Evolutionary conservation across 2,888 invertebrate species (phyloP).

Genomic region (Plebejus melissa): DNA sequence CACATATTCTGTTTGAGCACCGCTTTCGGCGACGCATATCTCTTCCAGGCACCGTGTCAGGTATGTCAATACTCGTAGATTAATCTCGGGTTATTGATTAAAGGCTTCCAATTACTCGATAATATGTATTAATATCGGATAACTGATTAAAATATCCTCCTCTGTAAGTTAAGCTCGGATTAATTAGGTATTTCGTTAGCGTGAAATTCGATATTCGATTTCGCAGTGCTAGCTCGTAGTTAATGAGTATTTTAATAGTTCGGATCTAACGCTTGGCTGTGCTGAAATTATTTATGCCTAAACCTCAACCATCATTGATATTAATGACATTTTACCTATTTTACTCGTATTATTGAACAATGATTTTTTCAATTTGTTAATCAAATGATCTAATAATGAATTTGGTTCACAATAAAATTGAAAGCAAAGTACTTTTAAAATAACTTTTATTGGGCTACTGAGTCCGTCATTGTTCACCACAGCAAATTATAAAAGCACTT

Average conservation of each 20-base stretch:
- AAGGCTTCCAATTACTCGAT: not conserved
- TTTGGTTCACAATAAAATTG: not conserved
- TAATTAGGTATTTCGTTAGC: conserved; percentile 12
- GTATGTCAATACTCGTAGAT: conserved; percentile 51
- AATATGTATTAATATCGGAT: not conserved
- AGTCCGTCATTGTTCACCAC: not conserved
- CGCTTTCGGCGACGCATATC: conserved; percentile 97
- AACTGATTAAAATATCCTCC: conserved; percentile 13
- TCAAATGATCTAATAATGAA: not conserved
- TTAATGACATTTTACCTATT: not conserved
- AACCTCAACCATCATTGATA: not conserved
- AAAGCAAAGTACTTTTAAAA: conserved; percentile 2
- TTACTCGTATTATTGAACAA: not conserved
- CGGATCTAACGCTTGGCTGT: not conserved
- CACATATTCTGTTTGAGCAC: conserved; percentile 99
- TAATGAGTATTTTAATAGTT: conserved; percentile 11
- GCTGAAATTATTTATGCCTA: not conserved
- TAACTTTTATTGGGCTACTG: not conserved
- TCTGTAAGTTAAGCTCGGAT: conserved; percentile 13
- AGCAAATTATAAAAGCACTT: conserved; percentile 2
- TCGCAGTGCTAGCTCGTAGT: not conserved
- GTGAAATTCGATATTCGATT: conserved; percentile 14
- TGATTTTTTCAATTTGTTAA: not conserved
- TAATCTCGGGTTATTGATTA: conserved; percentile 16
- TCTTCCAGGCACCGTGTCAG: conserved; percentile 95